Conservation (phyloP, 2,797 vertebrate species). For the Streptopelia turtur region DNA sequence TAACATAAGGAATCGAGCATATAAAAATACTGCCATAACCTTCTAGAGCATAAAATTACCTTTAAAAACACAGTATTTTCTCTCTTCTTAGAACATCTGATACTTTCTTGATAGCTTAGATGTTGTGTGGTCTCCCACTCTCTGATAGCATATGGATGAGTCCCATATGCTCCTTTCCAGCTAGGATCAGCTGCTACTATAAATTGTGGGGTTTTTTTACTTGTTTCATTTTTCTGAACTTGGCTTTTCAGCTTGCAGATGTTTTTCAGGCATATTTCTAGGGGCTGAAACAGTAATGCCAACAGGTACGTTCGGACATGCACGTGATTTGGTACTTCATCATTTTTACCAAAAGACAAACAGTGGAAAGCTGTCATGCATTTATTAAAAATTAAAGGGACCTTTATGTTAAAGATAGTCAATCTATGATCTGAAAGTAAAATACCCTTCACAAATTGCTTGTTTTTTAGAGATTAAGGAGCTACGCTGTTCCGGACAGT, state of each 20-base stretch:
- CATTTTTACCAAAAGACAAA: neutral
- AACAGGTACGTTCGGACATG: neutral
- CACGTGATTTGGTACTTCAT: neutral
- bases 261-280: neutral
- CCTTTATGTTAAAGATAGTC: neutral
- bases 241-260: neutral
- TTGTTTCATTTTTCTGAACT: constrained; percentile 7
- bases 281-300: neutral
- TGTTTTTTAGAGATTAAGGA: neutral
- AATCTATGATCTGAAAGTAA: neutral
- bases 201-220: neutral
- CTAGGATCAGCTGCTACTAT: constrained; percentile 21
- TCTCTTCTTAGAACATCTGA: neutral
- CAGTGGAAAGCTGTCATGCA: neutral
- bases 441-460: neutral
- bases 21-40: neutral
- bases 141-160: neutral
- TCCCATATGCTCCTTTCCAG: constrained; percentile 28
- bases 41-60: neutral
- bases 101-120: neutral
- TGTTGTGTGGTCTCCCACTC: neutral
- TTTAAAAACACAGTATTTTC: neutral
- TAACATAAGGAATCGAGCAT: neutral
- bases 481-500: neutral
- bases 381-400: neutral